Evolutionary conservation across 2,113 vertebrate species (phyloP).

Genomic region (Brienomyrus brachyistius): DNA sequence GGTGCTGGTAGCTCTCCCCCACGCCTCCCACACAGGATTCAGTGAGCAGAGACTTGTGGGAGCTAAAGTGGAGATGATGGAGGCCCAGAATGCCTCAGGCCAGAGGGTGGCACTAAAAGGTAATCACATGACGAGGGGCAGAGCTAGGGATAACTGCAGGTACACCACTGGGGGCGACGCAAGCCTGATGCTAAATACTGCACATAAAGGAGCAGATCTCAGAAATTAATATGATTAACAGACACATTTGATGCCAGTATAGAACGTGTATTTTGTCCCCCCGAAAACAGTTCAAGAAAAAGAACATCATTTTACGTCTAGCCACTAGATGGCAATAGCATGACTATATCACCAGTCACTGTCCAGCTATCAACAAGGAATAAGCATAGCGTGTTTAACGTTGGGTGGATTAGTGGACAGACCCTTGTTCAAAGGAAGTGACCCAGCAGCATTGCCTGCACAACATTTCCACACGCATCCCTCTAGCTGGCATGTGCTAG

Average conservation of each 20-base stretch:
- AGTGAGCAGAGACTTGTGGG: background rate
- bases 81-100: background rate
- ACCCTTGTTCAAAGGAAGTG: background rate
- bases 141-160: background rate
- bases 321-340: slow-evolving; percentile 19
- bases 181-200: background rate
- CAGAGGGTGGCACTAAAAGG: background rate
- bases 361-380: background rate
- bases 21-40: background rate
- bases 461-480: background rate
- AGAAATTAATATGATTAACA: background rate
- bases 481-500: background rate
- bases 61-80: background rate
- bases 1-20: background rate
- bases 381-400: background rate
- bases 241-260: background rate
- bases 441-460: background rate
- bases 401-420: background rate
- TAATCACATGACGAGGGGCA: background rate
- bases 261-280: too few species aligned
- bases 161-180: background rate
- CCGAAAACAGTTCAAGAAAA: background rate
- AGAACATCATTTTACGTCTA: background rate
- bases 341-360: background rate
- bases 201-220: background rate